A percentile compares a stretch with the other conserved stretches of the same genome.
Evolutionary conservation across 2,113 vertebrate genomes (phyloP).

Genomic region (Cinclus cinclus): DNA sequence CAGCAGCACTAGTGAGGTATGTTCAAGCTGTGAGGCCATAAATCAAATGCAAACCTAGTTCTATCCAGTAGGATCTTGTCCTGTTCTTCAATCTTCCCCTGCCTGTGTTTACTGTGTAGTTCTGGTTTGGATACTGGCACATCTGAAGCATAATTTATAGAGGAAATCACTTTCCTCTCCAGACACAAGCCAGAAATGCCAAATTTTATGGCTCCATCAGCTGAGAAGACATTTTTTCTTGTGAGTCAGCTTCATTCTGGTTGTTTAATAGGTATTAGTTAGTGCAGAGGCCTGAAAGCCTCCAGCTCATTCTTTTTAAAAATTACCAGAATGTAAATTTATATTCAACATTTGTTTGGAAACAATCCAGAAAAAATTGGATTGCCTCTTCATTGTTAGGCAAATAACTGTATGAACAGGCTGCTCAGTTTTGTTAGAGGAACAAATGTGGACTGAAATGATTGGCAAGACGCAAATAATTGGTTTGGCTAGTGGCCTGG

Average conservation of each 20-base stretch:
- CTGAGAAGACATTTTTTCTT: constrained; percentile 17
- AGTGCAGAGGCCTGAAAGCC: neutral
- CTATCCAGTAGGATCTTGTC: constrained; percentile 26
- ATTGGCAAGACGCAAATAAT: constrained; percentile 54
- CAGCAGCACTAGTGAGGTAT: constrained; percentile 43
- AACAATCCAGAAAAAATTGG: neutral
- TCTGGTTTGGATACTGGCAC: constrained; percentile 33
- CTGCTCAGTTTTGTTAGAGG: neutral
- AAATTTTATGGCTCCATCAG: neutral
- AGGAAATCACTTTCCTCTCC: constrained; percentile 27
- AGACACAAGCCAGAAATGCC: neutral
- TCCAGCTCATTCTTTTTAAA: neutral
- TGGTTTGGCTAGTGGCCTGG: constrained; percentile 53
- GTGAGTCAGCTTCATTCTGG: neutral
- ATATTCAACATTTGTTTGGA: neutral
- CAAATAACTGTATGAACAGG: neutral
- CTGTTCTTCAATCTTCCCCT: neutral
- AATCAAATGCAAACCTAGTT: constrained; percentile 39
- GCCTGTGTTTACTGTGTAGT: neutral
- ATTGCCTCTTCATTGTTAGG: neutral
- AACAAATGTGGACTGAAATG: constrained; percentile 6
- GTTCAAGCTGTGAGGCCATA: constrained; percentile 32
- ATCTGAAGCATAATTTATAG: constrained; percentile 47
- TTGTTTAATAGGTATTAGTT: constrained; percentile 6
- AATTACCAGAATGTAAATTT: neutral